These are phyloP conservation scores for Pogonocherus hispidulus DNA, from an alignment of 2,888 invertebrate species.

Conservation along the genomic window DNA sequence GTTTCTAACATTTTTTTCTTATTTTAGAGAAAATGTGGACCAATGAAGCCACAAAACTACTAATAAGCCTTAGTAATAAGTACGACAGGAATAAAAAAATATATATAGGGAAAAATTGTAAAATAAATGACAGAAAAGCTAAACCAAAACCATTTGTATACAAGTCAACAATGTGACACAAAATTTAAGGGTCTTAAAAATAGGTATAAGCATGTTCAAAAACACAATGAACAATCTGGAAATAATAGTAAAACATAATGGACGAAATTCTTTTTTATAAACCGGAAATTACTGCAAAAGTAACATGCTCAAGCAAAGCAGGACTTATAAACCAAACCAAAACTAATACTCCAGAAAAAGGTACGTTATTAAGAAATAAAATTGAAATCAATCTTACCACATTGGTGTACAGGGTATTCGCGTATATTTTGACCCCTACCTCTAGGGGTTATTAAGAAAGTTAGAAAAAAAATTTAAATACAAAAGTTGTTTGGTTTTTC, in stretches of 20 bases:
- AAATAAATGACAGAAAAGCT: not conserved
- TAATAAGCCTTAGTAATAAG: not conserved
- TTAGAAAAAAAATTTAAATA: too few species aligned
- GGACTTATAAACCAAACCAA: slow-evolving; percentile 5
- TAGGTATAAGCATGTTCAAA: slow-evolving; percentile 25
- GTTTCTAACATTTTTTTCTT: too few species aligned
- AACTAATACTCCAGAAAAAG: too few species aligned
- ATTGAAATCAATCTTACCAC: too few species aligned
- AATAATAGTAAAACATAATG: not conserved
- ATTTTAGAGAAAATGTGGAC: slow-evolving; percentile 5
- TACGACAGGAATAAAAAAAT: not conserved
- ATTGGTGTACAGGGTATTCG: too few species aligned
- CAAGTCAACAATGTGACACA: not conserved
- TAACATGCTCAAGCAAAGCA: slow-evolving; percentile 19
- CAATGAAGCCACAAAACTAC: not conserved
- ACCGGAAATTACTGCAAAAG: slow-evolving; percentile 31
- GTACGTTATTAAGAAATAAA: too few species aligned
- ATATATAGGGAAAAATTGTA: not conserved
- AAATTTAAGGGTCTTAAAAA: slow-evolving; percentile 24
- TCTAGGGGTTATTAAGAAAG: too few species aligned
- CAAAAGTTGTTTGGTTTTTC: too few species aligned
- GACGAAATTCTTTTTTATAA: slow-evolving; percentile 14
- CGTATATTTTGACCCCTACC: too few species aligned
- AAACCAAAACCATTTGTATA: not conserved
- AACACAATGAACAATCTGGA: slow-evolving; percentile 26